Evolutionary conservation across 1,140 invertebrate species (phyloP).

Genomic region (Coboldia fuscipes): DNA sequence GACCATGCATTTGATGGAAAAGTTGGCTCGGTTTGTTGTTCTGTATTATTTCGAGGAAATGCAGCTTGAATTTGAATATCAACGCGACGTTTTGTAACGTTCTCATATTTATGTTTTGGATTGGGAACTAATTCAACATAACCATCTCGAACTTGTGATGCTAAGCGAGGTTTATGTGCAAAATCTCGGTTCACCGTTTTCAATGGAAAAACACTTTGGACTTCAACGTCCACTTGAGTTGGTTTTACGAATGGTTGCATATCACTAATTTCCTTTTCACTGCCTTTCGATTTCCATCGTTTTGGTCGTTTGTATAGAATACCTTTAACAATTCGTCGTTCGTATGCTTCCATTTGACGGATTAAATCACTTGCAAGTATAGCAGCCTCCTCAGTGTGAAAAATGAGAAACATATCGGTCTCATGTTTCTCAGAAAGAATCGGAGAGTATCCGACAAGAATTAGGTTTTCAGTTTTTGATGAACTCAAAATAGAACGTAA

Average conservation of each 20-base stretch:
- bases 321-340: constrained; percentile 34
- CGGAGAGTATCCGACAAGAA: constrained; percentile 46
- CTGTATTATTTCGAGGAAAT: constrained; percentile 17
- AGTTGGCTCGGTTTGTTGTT: constrained; percentile 38
- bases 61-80: constrained; percentile 28
- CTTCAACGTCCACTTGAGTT: constrained; percentile 36
- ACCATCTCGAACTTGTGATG: constrained; percentile 34
- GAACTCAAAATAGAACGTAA: constrained; percentile 22
- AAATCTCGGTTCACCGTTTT: constrained; percentile 5
- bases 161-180: constrained; percentile 24
- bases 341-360: constrained; percentile 32
- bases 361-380: constrained; percentile 25
- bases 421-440: constrained; percentile 32
- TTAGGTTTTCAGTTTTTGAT: constrained; percentile 25
- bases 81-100: constrained; percentile 28
- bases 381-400: constrained; percentile 22
- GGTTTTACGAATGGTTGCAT: constrained; percentile 25
- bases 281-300: constrained; percentile 37
- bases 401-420: constrained; percentile 43
- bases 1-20: constrained; percentile 42
- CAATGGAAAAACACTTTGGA: constrained; percentile 34
- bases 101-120: constrained; percentile 28
- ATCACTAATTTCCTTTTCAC: constrained; percentile 35
- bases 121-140: constrained; percentile 36
- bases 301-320: constrained; percentile 32